Conservation (phyloP, 2,797 vertebrate species). For the Margarornis squamiger region DNA sequence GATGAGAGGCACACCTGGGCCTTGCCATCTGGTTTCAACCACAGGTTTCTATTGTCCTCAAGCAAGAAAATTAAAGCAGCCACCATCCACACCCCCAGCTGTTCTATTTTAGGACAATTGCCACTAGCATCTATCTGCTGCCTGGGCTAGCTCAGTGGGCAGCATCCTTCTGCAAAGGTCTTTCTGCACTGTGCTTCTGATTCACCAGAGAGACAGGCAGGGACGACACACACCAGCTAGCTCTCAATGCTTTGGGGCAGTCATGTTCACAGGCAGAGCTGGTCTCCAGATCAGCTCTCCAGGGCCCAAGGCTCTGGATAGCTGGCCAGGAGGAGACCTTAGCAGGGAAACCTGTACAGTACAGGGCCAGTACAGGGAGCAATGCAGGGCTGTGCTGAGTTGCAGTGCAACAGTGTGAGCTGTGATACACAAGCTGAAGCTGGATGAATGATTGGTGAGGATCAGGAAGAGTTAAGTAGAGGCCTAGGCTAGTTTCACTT, state of each 20-base stretch:
- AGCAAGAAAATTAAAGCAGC: neutral
- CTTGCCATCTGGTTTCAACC: neutral
- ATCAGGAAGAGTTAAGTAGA: neutral
- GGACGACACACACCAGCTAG: neutral
- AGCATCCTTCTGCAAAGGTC: neutral
- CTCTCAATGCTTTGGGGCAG: neutral
- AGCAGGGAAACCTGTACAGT: neutral
- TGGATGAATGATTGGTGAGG: neutral
- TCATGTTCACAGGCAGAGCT: neutral
- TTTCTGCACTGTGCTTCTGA: neutral
- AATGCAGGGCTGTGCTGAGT: neutral
- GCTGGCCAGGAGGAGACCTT: neutral
- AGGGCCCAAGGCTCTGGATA: neutral
- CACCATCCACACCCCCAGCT: neutral
- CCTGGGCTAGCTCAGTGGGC: neutral
- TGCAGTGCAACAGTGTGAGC: neutral
- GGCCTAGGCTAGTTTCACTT: neutral
- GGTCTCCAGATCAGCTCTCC: neutral
- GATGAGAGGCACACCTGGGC: neutral
- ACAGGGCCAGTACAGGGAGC: neutral
- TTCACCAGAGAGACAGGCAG: neutral
- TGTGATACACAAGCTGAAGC: neutral
- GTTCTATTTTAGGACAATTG: neutral
- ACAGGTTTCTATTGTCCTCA: slow-evolving; percentile 11
- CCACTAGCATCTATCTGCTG: neutral